These are phyloP conservation scores for Atta cephalotes DNA, from an alignment of 1,140 invertebrate species.

Conservation along the genomic window DNA sequence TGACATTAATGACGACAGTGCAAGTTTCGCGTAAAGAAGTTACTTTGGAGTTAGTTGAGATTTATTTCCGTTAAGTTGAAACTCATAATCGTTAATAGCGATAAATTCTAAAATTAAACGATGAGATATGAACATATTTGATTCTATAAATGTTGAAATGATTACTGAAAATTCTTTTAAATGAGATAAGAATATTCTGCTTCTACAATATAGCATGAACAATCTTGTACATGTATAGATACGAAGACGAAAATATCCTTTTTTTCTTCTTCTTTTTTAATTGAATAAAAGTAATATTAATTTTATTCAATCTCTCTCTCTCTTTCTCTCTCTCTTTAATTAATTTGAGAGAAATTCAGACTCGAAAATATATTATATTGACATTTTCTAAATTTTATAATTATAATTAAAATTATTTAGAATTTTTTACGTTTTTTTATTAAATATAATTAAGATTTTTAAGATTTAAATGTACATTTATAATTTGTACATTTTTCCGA, in stretches of 20 bases:
- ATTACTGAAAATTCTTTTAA: not conserved
- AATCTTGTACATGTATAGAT: not conserved
- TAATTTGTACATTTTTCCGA: too few relatives aligned
- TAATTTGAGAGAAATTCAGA: not conserved
- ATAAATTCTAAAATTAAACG: conserved; percentile 18
- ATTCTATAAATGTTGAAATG: not conserved
- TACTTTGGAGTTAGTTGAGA: not conserved
- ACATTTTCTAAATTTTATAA: not conserved
- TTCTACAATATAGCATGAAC: too few relatives aligned
- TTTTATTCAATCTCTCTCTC: not conserved
- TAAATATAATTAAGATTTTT: too few relatives aligned
- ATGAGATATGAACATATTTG: too few relatives aligned
- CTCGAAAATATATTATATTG: not conserved
- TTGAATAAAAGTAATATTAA: not conserved
- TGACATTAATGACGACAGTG: conserved; percentile 9
- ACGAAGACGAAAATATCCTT: not conserved
- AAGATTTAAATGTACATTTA: too few relatives aligned
- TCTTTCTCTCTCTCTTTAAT: not conserved
- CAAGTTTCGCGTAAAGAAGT: not conserved
- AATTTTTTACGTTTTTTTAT: too few relatives aligned
- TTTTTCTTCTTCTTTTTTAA: not conserved
- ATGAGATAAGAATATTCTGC: too few relatives aligned
- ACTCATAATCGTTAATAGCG: not conserved
- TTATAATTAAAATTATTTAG: not conserved
- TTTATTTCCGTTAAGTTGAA: conserved; percentile 11